Conservation (phyloP, 2,888 invertebrate genomes). For the Invenusta paracnida region DNA sequence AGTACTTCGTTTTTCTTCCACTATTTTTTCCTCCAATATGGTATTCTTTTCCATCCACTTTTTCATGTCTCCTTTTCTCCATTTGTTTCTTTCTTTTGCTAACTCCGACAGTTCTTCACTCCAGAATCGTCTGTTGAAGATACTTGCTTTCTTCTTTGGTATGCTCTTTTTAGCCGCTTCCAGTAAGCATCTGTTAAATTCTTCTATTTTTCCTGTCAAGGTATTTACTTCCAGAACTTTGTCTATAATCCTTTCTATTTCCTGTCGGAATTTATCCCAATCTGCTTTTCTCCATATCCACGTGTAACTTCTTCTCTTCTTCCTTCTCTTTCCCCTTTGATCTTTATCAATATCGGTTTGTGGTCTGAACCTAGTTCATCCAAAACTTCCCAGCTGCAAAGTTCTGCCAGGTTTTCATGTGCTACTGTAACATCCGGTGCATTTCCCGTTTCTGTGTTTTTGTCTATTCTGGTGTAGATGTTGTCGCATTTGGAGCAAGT, state of each 20-base stretch:
- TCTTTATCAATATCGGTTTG: neutral
- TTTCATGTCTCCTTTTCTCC: neutral
- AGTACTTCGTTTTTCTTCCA: neutral
- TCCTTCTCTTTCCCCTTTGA: neutral
- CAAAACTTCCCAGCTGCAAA: neutral
- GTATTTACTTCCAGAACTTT: neutral
- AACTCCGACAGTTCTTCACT: neutral
- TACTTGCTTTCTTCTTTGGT: neutral
- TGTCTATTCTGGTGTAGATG: neutral
- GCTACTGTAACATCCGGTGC: neutral
- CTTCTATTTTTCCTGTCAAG: neutral
- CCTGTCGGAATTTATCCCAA: neutral
- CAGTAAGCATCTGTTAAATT: neutral
- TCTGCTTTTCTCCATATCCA: neutral
- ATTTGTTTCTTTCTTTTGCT: neutral
- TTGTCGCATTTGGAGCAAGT: too few relatives aligned
- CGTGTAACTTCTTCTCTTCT: neutral
- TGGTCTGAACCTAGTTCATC: neutral
- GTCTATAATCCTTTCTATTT: neutral
- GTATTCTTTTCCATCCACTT: neutral
- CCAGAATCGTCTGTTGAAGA: neutral
- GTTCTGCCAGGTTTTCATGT: neutral
- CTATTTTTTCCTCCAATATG: neutral
- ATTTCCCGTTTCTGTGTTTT: neutral
- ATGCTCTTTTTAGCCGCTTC: neutral